Conservation (phyloP, 2,797 vertebrate genomes). For the Sebastes kiyomatsui region DNA sequence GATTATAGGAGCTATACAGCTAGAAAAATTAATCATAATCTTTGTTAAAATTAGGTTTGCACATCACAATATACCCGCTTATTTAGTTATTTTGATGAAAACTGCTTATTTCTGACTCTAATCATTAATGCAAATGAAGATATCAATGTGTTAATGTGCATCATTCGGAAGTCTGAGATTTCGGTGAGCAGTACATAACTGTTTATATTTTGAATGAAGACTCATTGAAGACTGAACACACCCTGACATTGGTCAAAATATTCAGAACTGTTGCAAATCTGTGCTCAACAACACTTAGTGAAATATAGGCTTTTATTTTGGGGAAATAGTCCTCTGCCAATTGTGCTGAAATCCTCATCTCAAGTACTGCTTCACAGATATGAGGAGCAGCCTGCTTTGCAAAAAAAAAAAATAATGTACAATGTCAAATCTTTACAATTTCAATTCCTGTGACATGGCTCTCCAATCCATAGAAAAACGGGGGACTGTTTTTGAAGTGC, state of each 20-base stretch:
- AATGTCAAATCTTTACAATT: constrained; percentile 83
- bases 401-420: constrained; percentile 41
- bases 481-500: constrained; percentile 38
- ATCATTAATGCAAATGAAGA: background rate
- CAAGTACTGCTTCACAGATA: constrained; percentile 84
- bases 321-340: constrained; percentile 71
- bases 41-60: background rate
- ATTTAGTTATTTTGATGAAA: background rate
- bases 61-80: background rate
- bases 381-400: constrained; percentile 84
- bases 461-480: constrained; percentile 81
- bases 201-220: constrained; percentile 2
- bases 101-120: background rate
- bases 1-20: background rate
- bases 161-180: background rate
- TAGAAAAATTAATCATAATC: background rate
- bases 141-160: background rate
- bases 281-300: constrained; percentile 42
- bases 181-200: background rate
- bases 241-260: constrained; percentile 64
- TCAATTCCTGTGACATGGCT: constrained; percentile 81
- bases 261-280: constrained; percentile 65
- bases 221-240: constrained; percentile 56
- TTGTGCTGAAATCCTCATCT: constrained; percentile 87
- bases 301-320: constrained; percentile 80